Base-by-base conservation (phyloP, 2,113 vertebrate genomes). In the Lucifuga dentata region DNA sequence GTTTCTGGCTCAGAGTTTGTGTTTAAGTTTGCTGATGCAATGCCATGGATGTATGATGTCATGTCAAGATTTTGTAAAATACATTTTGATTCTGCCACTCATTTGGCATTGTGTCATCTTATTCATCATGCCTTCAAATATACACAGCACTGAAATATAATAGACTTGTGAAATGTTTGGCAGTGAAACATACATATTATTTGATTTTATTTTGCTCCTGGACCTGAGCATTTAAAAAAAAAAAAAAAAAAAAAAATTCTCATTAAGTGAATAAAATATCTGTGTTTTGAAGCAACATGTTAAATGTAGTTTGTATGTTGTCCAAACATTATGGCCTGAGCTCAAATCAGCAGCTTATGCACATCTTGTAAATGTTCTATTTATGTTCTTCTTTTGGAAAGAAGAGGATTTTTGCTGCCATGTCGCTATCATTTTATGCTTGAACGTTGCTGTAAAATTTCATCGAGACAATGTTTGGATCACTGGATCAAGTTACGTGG, bases 21-120 rank as follows among this genome's bases (percentile, higher is more conserved):
- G n/a, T 4, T 20, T 55, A 15, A 24, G 41, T 49, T 40, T 59
- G 32, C 49, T 68, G 35, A 20, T 13, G 10, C 29, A 44, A 33
- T 53, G 40, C 40, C 48, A 50, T 36, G 23, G 19, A 35, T 45
- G 48, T 60, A 57, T 56, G 55, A 74, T 16, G 33, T 70, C 16
- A 26, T 85, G 82, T 84, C 83, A 78, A 82, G 78, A 86, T 48
- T 59, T 17, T 76, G 51, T 72, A 63, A n/a, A 17, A 64, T 76
- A 56, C 64, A 32, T 49, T 50, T 61, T 33, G 10, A 29, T 11
- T 67, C 48, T 68, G 33, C 15, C 32, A 70, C 24, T n/a, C 24
- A 5, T 61, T 24, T 29, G 19, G 10, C 35, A 8, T 12, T 23
- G 62, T 67, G 46, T 74, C 11, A 59, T 49, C 50, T 35, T 26